A percentile compares a stretch with the other conserved stretches of the same genome.
phyloP scores from a whole-genome alignment of 2,797 vertebrate genomes.

The Neopelma chrysocephalum region DNA sequence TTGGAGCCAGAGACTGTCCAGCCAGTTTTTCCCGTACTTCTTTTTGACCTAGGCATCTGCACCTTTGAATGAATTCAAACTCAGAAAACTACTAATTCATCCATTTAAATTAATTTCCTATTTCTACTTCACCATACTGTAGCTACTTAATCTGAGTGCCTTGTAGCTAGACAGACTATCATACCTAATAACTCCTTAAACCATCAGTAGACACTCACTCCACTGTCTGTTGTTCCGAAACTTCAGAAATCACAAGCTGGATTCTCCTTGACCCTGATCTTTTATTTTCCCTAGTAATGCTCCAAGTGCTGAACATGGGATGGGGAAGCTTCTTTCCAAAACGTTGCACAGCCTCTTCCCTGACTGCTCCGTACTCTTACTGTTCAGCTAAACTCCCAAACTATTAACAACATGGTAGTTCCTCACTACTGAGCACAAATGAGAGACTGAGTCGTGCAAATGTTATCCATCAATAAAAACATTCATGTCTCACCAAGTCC shows the following conservation, averaged over 20 bases:
- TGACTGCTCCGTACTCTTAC: not conserved
- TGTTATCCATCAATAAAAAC: not conserved
- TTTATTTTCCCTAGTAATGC: not conserved
- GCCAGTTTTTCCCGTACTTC: not conserved
- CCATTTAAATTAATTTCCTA: not conserved
- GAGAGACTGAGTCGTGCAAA: not conserved
- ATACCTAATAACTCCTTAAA: not conserved
- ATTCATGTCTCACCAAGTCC: not conserved
- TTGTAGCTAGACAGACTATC: not conserved
- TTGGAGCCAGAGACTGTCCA: not conserved
- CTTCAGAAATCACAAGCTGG: not conserved
- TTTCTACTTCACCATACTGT: not conserved
- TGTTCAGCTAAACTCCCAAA: not conserved
- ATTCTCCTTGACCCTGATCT: not conserved
- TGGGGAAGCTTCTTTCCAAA: not conserved
- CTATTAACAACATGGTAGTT: not conserved
- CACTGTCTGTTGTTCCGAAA: not conserved
- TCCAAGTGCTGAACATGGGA: not conserved
- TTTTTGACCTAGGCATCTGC: not conserved
- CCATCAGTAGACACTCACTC: not conserved
- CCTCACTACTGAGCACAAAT: not conserved
- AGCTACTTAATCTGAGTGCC: not conserved
- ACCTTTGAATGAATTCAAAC: not conserved
- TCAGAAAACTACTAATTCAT: not conserved
- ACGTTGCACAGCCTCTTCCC: not conserved